Base-by-base conservation (phyloP, 2,888 invertebrate genomes). In the Theodoxus fluviatilis region DNA sequence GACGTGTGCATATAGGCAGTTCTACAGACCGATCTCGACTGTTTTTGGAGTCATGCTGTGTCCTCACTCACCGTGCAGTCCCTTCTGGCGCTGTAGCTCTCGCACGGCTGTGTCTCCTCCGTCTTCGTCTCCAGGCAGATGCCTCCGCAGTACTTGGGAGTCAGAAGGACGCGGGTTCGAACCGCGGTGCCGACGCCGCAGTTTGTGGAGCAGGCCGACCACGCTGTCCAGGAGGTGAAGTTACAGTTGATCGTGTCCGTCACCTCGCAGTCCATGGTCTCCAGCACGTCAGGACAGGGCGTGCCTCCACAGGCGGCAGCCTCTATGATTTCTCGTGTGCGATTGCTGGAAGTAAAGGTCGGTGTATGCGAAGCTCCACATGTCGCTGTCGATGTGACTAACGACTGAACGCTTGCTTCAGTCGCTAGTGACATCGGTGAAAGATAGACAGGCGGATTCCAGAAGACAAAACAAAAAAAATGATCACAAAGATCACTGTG, bases 101-200 rank as follows among this genome's bases (percentile, higher is more conserved):
- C 74, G 71, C 80, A 80, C 0, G 47, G 40, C 9, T 49, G 59
- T 25, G 66, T 70, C 52, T 80, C 76, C 28, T 74, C 72, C 15
- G 71, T 64, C 2, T 52, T 63, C 59, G 66, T 68, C 67, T 74
- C 70, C 25, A 33, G 49, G 72, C 80, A 80, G 35, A 72, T 31
- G 0, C 78, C 80, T 0, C 79, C 78, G 69, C 80, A 80, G 63
- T 77, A 79, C 1, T 79, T 75, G 2, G 76, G 77, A 1, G 77
- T 79, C 18, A 75, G 55, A 37, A 79, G 67, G 22, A 61, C 70
- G 22, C 80, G 69, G 6, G 75, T 74, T 35, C 78, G 63, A 12
- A 70, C 61, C 1, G 55, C n/a, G 9, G 28, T 68, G 7, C 80
- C 80, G 18, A 38, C 18, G 0, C 80, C 80, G 65, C 80, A 80